phyloP scores from a whole-genome alignment of 1,140 invertebrate genomes.

The Tetramorium simillimum region DNA sequence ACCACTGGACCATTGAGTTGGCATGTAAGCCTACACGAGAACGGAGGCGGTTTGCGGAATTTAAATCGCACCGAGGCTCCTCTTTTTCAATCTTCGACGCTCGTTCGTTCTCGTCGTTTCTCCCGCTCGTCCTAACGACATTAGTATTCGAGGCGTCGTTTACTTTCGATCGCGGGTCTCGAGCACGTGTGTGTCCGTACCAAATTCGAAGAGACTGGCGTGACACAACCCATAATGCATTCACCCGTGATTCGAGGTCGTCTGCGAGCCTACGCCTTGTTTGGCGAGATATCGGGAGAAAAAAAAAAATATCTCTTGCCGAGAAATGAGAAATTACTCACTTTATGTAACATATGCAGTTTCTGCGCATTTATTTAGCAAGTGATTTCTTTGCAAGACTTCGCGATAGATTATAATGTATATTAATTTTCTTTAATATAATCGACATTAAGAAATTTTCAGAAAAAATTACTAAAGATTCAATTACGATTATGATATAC shows the following conservation, averaged over 20 bases:
- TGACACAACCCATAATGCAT: conserved; percentile 77
- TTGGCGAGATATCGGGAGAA: not conserved
- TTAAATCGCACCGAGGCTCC: conserved; percentile 69
- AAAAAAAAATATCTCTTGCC: not conserved
- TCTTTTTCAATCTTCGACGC: conserved; percentile 27
- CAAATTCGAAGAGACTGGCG: conserved; percentile 76
- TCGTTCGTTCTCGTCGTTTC: conserved; percentile 29
- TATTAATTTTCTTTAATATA: not conserved
- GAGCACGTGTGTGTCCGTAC: conserved; percentile 72
- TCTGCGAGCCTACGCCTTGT: conserved; percentile 24
- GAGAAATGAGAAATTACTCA: not conserved
- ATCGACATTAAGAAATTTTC: not conserved
- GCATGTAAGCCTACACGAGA: conserved; percentile 67
- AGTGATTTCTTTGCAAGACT: conserved; percentile 1
- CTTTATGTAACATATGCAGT: not conserved
- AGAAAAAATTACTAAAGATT: not conserved
- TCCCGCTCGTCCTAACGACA: conserved; percentile 65
- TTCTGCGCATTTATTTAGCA: not conserved
- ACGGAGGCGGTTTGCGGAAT: conserved; percentile 71
- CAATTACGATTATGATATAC: not conserved
- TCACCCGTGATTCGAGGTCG: conserved; percentile 69
- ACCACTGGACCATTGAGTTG: conserved; percentile 55
- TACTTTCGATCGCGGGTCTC: conserved; percentile 81
- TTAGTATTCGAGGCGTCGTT: conserved; percentile 80
- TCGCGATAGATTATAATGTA: not conserved